Conservation (phyloP, 2,113 vertebrate genomes). For the Chloropsis cyanopogon region DNA sequence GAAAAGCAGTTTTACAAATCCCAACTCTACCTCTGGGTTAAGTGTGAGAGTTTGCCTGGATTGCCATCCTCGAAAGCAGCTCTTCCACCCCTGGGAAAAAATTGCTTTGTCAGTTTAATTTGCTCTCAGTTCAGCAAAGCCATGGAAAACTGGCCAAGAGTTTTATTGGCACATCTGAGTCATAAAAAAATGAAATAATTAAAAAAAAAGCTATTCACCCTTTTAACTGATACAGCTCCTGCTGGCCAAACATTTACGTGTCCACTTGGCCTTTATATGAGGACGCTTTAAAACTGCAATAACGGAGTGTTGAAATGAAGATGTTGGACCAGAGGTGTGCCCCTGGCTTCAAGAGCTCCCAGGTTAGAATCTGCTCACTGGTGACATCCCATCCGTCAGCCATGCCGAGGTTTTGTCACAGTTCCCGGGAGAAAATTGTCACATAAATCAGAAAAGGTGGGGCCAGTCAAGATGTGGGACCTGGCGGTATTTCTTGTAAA, state of each 20-base stretch:
- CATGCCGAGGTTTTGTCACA: slow-evolving; percentile 37
- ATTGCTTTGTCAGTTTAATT: not conserved
- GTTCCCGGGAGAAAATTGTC: slow-evolving; percentile 4
- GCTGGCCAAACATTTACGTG: not conserved
- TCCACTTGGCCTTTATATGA: slow-evolving; percentile 3
- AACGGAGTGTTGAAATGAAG: slow-evolving; percentile 21
- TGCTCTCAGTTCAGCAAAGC: not conserved
- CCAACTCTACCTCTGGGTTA: not conserved
- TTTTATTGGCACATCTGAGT: slow-evolving; percentile 9
- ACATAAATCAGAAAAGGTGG: slow-evolving; percentile 14
- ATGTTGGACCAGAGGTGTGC: not conserved
- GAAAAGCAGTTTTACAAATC: not conserved
- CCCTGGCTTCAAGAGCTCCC: not conserved
- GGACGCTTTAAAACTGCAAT: not conserved
- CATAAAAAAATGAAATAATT: not conserved
- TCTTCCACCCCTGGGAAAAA: not conserved
- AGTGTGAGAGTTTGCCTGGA: not conserved
- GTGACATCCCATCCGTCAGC: slow-evolving; percentile 65
- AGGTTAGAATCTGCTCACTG: slow-evolving; percentile 26
- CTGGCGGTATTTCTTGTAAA: not conserved
- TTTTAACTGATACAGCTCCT: not conserved
- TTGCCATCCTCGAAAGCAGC: not conserved
- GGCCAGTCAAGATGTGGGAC: not conserved
- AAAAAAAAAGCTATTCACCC: not conserved
- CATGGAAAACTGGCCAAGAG: slow-evolving; percentile 3